These are phyloP conservation scores for Typhlomys cinereus DNA, from an alignment of 2,113 vertebrate species.

Conservation along the genomic window DNA sequence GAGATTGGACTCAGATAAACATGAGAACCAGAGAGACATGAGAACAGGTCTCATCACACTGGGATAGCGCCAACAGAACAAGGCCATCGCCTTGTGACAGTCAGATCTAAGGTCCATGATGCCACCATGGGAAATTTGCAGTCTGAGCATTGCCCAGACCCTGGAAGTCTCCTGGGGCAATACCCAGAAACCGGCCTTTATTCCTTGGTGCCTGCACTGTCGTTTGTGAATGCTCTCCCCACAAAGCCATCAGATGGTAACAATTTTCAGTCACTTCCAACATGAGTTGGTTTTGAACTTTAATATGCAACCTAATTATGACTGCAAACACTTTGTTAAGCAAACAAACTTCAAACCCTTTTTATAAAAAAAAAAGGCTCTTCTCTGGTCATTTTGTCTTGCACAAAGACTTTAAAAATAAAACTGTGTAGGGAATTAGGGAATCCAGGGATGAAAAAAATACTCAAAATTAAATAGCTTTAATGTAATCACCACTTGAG, in stretches of 20 bases:
- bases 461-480: conserved; percentile 56
- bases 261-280: conserved; percentile 89
- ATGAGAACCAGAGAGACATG: neutral
- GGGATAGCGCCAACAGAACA: neutral
- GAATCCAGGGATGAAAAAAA: conserved; percentile 49
- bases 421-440: conserved; percentile 74
- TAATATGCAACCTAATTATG: conserved; percentile 87
- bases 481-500: conserved; percentile 22
- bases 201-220: conserved; percentile 75
- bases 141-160: conserved; percentile 42
- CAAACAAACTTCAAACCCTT: conserved; percentile 87
- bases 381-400: conserved; percentile 80
- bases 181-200: conserved; percentile 80
- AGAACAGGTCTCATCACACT: neutral
- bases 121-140: conserved; percentile 49
- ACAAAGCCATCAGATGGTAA: conserved; percentile 89
- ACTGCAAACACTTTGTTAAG: conserved; percentile 89
- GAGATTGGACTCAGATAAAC: neutral
- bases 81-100: neutral
- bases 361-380: conserved; percentile 70
- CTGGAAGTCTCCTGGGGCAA: conserved; percentile 60
- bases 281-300: conserved; percentile 90
- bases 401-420: conserved; percentile 84
- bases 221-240: conserved; percentile 84
- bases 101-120: conserved; percentile 41